Evolutionary conservation across 1,140 invertebrate species (phyloP).

Genomic region (Chironomus tepperi): DNA sequence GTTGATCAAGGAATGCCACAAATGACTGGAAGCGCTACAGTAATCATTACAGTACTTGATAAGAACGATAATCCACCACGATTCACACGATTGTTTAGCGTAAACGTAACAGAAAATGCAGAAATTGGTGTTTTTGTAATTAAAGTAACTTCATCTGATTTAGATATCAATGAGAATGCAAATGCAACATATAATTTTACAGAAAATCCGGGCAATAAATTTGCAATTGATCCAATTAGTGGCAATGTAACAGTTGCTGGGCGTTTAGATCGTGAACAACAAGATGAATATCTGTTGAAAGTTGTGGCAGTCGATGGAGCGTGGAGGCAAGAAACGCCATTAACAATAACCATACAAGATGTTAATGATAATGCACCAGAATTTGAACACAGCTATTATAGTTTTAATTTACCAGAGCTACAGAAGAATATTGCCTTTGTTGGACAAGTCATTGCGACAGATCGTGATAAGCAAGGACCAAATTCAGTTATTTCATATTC

Average conservation of each 20-base stretch:
- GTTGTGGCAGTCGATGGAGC: slow-evolving; percentile 80
- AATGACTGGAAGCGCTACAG: slow-evolving; percentile 73
- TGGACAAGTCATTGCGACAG: slow-evolving; percentile 78
- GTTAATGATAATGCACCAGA: slow-evolving; percentile 91
- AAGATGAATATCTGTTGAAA: slow-evolving; percentile 84
- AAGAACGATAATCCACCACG: slow-evolving; percentile 93
- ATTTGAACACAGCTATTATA: slow-evolving; percentile 79
- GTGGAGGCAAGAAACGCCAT: slow-evolving; percentile 77
- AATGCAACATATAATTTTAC: slow-evolving; percentile 83
- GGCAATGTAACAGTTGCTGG: slow-evolving; percentile 88
- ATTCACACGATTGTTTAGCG: slow-evolving; percentile 85
- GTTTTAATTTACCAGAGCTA: slow-evolving; percentile 82
- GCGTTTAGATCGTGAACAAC: slow-evolving; percentile 74
- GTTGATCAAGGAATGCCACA: slow-evolving; percentile 76
- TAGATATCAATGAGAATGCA: slow-evolving; percentile 77
- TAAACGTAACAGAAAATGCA: slow-evolving; percentile 92
- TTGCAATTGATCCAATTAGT: slow-evolving; percentile 74
- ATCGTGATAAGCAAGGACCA: slow-evolving; percentile 85
- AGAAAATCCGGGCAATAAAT: slow-evolving; percentile 81
- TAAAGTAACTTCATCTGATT: slow-evolving; percentile 81
- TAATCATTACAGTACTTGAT: slow-evolving; percentile 75
- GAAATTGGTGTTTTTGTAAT: slow-evolving; percentile 89
- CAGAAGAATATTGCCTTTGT: slow-evolving; percentile 70
- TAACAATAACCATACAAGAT: slow-evolving; percentile 90
- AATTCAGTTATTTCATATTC: slow-evolving; percentile 91